Base-by-base conservation (phyloP, 2,888 invertebrate species). In the Phyto melanocephala region DNA sequence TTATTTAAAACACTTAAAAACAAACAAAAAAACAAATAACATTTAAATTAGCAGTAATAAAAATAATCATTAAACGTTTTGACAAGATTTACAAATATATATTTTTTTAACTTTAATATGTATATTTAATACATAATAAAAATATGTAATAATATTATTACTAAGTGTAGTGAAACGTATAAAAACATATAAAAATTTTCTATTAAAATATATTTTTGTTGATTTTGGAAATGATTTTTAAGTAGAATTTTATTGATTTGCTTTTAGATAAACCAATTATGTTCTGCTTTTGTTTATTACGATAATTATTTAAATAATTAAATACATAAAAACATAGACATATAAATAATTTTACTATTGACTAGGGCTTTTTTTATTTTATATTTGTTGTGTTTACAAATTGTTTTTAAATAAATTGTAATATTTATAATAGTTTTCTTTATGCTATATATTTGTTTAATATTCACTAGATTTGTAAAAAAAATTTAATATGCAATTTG, bases 261-360 rank as follows among this genome's bases (percentile, higher is more conserved):
- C 28, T 70, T 63, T 67, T 74, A 60, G 68, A 60, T 72, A 65
- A 71, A 81, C 71, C 71, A 79, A 72, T 67, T 72, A n/a, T 17
- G 5, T 20, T 70, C 42, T 63, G 62, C 33, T n/a, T 45, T 62
- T 67, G 20, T 65, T 37, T 58, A 50, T 47, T 52, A 76, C 40
- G 28, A 28, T 28, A 70, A 47, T 54, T 28, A 33, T 47, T 74
- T 37, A 54, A 60, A 72, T 62, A 58, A 62, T 65, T 76, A 74
- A 60, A 58, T 52, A 81, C 24, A 75, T 56, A 80, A 65, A 80
- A 62, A 75, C 8, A 74, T 68, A 83, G 10, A 65, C 54, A 81
- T 84, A 87, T 88, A 89, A 88, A 89, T 89, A 89, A 88, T 88
- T 89, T 89, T 86, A 85, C 90, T 89, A 89, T 89, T 89, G 89